A percentile compares a stretch with the other conserved stretches of the same genome.
phyloP scores from a whole-genome alignment of 2,888 invertebrate genomes.

The Ichneumon xanthorius region DNA sequence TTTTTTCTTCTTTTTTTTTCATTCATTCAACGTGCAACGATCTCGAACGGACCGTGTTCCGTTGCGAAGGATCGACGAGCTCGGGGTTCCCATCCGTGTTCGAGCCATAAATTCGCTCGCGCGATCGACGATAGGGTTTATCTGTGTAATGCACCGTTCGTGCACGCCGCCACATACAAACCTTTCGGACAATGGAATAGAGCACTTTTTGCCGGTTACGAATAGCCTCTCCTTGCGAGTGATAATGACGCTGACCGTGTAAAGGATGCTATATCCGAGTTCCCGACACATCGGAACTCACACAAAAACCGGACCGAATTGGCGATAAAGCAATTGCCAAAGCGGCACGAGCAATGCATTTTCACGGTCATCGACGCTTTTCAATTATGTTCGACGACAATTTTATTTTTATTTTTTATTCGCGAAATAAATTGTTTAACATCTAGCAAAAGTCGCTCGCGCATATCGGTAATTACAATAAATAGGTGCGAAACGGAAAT shows the following conservation, averaged over 20 bases:
- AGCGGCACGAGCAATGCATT: neutral
- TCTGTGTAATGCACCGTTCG: neutral
- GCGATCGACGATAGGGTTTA: conserved; percentile 18
- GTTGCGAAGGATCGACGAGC: neutral
- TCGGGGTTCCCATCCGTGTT: neutral
- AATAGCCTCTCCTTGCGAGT: conserved; percentile 18
- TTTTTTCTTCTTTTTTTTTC: conserved; percentile 2
- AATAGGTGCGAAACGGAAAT: neutral
- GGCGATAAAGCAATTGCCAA: neutral
- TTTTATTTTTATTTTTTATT: neutral
- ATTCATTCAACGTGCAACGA: conserved; percentile 8
- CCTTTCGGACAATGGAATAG: conserved; percentile 16
- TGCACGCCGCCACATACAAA: neutral
- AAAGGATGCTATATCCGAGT: neutral
- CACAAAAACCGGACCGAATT: conserved; percentile 7
- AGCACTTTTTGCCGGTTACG: conserved; percentile 17
- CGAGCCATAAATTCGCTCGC: conserved; percentile 2
- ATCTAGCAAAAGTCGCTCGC: neutral
- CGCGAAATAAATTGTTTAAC: neutral
- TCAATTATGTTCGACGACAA: neutral
- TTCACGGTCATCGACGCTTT: neutral
- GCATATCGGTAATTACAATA: neutral
- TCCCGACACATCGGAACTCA: too few species aligned
- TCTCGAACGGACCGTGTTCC: neutral
- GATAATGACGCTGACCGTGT: conserved; percentile 20